Conservation (phyloP, 2,113 vertebrate genomes). For the Megaptera novaeangliae region DNA sequence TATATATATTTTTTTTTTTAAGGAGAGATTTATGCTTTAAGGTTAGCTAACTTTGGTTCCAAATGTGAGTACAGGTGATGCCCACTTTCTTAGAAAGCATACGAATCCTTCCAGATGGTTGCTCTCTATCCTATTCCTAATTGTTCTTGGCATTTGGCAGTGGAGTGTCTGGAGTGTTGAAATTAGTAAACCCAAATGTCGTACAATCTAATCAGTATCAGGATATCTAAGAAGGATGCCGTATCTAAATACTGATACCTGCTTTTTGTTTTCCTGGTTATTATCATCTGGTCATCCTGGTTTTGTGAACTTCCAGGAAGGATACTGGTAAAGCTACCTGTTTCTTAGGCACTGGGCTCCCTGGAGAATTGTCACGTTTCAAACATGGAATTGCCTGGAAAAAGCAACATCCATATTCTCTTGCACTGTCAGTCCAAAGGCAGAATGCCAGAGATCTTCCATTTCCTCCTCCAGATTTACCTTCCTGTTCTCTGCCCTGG, state of each 20-base stretch:
- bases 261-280: not conserved
- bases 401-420: not conserved
- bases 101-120: constrained; percentile 35
- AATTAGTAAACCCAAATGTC: constrained; percentile 29
- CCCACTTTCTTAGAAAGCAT: constrained; percentile 34
- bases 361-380: not conserved
- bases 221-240: not conserved
- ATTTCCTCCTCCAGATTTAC: not conserved
- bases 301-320: not conserved
- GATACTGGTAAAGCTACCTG: not conserved
- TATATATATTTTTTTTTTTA: not conserved
- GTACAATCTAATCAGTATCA: not conserved
- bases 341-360: not conserved
- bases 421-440: not conserved
- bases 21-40: not conserved
- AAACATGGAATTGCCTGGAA: not conserved
- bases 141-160: constrained; percentile 23
- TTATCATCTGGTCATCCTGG: not conserved
- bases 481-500: not conserved
- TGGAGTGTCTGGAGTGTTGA: constrained; percentile 4
- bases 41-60: constrained; percentile 8
- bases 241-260: not conserved
- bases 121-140: not conserved
- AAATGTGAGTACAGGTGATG: not conserved
- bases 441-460: not conserved